Percentiles rank a stretch among this genome's conserved stretches.
phyloP scores from a whole-genome alignment of 2,888 invertebrate genomes.

The Dasysyrphus tricinctus region DNA sequence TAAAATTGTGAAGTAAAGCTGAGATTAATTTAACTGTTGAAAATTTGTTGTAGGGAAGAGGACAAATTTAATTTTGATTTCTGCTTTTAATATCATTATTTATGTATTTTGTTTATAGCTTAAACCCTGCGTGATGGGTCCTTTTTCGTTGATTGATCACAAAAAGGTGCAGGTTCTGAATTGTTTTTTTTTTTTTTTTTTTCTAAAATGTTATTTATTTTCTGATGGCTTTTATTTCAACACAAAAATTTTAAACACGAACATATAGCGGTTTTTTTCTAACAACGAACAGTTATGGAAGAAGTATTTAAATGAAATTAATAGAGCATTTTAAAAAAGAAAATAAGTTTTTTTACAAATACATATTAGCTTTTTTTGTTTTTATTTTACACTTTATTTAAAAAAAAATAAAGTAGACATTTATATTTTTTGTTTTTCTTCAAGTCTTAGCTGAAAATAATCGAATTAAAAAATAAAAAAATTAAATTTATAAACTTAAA shows the following conservation, averaged over 20 bases:
- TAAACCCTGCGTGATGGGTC: constrained; percentile 3
- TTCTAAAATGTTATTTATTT: constrained; percentile 1
- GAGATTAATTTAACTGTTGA: constrained; percentile 30
- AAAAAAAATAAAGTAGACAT: constrained; percentile 12
- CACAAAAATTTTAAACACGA: constrained; percentile 1
- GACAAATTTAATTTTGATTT: constrained; percentile 50
- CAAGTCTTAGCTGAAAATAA: background rate
- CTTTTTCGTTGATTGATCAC: constrained; percentile 19
- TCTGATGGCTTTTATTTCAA: constrained; percentile 7
- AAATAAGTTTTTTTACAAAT: background rate
- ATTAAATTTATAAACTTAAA: constrained; percentile 61
- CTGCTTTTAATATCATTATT: constrained; percentile 6
- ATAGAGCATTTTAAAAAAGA: background rate
- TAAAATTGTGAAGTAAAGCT: constrained; percentile 66
- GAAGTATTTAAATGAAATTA: constrained; percentile 3
- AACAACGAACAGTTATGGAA: constrained; percentile 20
- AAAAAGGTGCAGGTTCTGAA: constrained; percentile 5
- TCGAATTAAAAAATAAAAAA: background rate
- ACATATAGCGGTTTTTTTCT: background rate
- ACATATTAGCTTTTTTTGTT: background rate
- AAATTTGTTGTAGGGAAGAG: constrained; percentile 26
- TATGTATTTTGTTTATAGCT: constrained; percentile 3
- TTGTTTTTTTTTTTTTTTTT: background rate
- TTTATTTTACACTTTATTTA: constrained; percentile 4
- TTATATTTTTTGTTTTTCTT: background rate